Evolutionary conservation across 2,113 vertebrate genomes (phyloP).

Genomic region (Calonectris borealis): DNA sequence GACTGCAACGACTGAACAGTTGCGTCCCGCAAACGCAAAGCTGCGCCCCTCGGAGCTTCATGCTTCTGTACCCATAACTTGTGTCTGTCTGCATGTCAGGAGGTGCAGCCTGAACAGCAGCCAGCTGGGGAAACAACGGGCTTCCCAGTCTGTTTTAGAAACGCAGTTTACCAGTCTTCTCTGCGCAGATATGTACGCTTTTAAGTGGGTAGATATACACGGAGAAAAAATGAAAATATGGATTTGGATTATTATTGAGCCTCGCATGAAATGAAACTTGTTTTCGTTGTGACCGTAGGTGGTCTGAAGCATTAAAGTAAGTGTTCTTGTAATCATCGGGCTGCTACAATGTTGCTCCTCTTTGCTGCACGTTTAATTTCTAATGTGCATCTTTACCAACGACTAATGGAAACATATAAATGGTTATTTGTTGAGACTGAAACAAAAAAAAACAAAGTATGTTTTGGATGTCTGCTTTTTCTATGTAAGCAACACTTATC

Average conservation of each 20-base stretch:
- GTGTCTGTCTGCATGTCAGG: background rate
- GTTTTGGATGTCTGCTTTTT: background rate
- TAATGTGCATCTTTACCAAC: accelerated
- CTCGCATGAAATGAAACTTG: accelerated
- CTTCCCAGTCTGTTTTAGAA: background rate
- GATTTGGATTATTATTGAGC: accelerated
- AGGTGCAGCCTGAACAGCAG: background rate
- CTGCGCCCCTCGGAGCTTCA: background rate
- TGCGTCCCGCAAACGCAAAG: background rate
- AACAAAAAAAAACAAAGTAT: background rate
- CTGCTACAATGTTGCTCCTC: background rate
- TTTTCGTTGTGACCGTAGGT: background rate
- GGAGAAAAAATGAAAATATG: accelerated
- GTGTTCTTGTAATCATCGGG: accelerated
- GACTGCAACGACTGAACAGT: accelerated
- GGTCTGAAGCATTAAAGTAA: background rate
- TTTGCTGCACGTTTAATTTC: background rate
- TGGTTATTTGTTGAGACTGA: background rate
- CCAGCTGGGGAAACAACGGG: background rate
- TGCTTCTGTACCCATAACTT: accelerated
- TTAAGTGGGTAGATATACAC: accelerated
- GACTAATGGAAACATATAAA: background rate
- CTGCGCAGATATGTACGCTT: accelerated
- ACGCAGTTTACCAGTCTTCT: accelerated
- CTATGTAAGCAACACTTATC: background rate